Base-by-base conservation (phyloP, 2,113 vertebrate species). In the Lanius ludovicianus region DNA sequence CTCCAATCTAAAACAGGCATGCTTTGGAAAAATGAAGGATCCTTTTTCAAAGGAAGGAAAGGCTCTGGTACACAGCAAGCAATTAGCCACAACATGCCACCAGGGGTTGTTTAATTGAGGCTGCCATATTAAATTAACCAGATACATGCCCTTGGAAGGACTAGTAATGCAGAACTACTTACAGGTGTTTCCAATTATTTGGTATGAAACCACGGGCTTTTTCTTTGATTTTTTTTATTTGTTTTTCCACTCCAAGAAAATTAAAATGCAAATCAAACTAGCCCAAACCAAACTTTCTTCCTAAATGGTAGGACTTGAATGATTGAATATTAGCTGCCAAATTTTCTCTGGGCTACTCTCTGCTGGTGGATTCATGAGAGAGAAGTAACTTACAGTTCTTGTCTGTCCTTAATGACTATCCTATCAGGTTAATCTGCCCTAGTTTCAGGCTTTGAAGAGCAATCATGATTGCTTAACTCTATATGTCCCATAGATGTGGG, bases 41-140 rank as follows among this genome's bases (percentile, higher is more conserved):
- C 84, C 55, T 91, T 95, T 98, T 98, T 97, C 95, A 98, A 98
- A 97, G 96, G 79, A 42, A 94, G 94, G 85, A 92, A 78, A 27
- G 57, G 46, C 62, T 95, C 93, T 94, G 95, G 88, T 94, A 96
- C 96, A 96, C 95, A 97, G 97, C 80, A 97, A 94, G 93, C 92
- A 97, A 98, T 98, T 98, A 98, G 89, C 95, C 83, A 90, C 89
- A 97, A 97, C 96, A 96, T 95, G 97, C 95, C 97, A 96, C 97
- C 92, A 97, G 83, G 65, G 74, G 90, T 75, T 97, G 92, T 93
- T 98, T 98, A 98, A 98, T 97, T 97, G 96, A 87, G 75, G 81
- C 93, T 98, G 97, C 95, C 97, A 96, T 84, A 97, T 74, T 96
- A 95, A 97, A 97, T 98, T 98, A 98, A 96, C 87, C 92, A 97